Evolutionary conservation across 2,888 invertebrate genomes (phyloP), one percentile per base, ranked within the genome.

Genomic region (Morpho helenor): DNA sequence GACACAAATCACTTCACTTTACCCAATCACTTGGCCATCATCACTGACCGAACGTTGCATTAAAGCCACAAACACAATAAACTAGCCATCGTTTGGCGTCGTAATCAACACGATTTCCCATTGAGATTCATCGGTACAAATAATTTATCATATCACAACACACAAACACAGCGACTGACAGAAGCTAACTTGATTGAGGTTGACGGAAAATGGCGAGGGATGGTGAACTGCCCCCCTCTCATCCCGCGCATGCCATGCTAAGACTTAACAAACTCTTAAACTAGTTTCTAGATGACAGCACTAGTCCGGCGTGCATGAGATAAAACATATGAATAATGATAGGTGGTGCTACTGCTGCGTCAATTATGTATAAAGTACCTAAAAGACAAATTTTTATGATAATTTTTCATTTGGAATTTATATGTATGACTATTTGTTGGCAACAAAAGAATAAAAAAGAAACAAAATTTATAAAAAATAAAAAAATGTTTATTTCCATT

Each of bases 141-240:
- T 81, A 88, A 86, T 88, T 89, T 87, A 87, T 87, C 89, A 88
- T 85, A 85, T 87, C 86, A 88, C 87, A 80, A 82, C 82, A 87
- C 88, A 90, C 88, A 89, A 90, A 90, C 90, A 91, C 87, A 81
- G 74, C 89, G 85, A 86, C 84, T 90, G 89, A 87, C 90, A 89
- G 89, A 84, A 87, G 83, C 85, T 82, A 80, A 85, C 89, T 88
- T 86, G 87, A 86, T 86, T 81, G 84, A 75, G 87, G 80, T 84
- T 87, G 85, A 87, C 87, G 84, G 84, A 86, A 89, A 89, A 89
- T 89, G 87, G 86, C 78, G 77, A 68, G 65, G 65, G 66, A 62
- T 64, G 59, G 61, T 62, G 62, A 73, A 77, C 79, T 79, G 73
- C 77, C 74, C 79, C 74, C 77, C 77, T 69, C 84, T 71, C 74